Evolutionary conservation across 2,888 invertebrate species (phyloP).

Genomic region (Leistus spinibarbis): DNA sequence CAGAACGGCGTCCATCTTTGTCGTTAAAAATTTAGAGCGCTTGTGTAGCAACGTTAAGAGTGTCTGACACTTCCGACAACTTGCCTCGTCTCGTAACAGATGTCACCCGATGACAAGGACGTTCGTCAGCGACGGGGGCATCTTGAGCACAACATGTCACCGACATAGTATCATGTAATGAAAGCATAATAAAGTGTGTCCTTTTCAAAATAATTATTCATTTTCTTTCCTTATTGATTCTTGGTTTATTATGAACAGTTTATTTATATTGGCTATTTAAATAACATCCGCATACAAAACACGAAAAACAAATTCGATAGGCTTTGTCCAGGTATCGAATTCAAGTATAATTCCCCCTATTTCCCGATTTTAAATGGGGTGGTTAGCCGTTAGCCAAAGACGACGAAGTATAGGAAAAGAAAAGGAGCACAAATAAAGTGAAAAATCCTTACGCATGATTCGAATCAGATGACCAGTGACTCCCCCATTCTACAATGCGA

Average conservation of each 20-base stretch:
- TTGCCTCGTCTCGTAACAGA: constrained; percentile 2
- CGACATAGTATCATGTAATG: neutral
- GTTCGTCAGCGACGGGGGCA: neutral
- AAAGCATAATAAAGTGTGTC: neutral
- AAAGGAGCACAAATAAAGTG: constrained; percentile 30
- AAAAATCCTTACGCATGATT: constrained; percentile 32
- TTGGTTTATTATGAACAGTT: too few relatives aligned
- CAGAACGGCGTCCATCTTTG: neutral
- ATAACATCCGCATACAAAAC: neutral
- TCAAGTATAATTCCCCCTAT: neutral
- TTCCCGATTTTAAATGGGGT: neutral
- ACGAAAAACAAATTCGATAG: neutral
- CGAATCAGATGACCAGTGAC: constrained; percentile 27
- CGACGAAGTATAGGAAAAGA: neutral
- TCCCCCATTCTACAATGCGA: neutral
- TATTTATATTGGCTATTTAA: too few relatives aligned
- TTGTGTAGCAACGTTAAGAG: constrained; percentile 10
- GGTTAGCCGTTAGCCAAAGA: neutral
- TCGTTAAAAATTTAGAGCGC: constrained; percentile 26
- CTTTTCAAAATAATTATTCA: neutral
- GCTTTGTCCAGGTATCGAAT: neutral
- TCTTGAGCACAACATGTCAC: neutral
- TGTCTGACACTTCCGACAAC: constrained; percentile 24
- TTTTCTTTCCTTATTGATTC: too few relatives aligned
- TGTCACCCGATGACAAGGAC: constrained; percentile 4